Conservation (phyloP, 1,140 invertebrate species). For the Mya arenaria region DNA sequence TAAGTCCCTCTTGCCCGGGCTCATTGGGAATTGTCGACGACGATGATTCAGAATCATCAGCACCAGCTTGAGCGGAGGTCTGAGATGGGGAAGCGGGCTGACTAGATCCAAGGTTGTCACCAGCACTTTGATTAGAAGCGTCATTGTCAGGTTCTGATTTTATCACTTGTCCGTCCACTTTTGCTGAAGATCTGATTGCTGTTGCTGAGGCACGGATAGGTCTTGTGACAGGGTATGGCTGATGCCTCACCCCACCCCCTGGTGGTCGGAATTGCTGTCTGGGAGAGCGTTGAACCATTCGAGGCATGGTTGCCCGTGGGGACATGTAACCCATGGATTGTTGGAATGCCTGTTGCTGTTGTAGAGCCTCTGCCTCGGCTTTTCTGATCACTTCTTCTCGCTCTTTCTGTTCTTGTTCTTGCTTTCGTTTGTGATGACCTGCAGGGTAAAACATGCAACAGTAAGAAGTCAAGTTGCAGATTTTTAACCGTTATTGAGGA, state of each 20-base stretch:
- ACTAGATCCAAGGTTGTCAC: too few species aligned
- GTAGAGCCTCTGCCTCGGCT: background rate
- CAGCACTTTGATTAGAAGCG: background rate
- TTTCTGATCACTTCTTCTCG: background rate
- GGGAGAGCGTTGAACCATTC: background rate
- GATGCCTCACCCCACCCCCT: background rate
- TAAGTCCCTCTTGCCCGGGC: background rate
- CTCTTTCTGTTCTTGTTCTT: background rate
- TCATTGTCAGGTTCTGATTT: background rate
- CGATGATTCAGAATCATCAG: constrained; percentile 33
- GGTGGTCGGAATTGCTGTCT: background rate
- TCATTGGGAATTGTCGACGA: constrained; percentile 39
- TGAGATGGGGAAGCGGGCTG: background rate
- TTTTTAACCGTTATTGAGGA: too few species aligned
- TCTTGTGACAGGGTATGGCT: background rate
- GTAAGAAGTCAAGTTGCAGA: too few species aligned
- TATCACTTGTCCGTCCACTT: background rate
- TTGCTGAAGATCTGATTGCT: background rate
- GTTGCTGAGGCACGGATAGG: background rate
- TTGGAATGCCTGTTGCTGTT: background rate
- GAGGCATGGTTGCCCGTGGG: background rate
- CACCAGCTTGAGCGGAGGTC: background rate
- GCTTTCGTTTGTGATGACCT: background rate
- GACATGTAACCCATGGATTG: background rate
- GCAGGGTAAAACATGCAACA: too few species aligned